Evolutionary conservation across 2,797 vertebrate genomes (phyloP).

Genomic region (Triplophysa yarkandensis): DNA sequence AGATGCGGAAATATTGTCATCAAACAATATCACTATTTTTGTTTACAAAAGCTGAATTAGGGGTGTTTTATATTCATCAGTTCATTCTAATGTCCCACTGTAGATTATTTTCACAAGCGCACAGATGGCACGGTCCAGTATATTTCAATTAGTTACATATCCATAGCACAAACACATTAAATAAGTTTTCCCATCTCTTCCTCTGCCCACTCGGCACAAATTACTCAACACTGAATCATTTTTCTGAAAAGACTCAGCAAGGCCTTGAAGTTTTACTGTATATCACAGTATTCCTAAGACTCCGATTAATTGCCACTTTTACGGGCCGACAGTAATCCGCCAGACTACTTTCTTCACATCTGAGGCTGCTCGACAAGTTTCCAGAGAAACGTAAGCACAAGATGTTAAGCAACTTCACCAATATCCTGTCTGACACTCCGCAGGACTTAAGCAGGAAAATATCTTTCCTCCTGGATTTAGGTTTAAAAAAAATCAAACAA

Average conservation of each 20-base stretch:
- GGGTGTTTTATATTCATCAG: not conserved
- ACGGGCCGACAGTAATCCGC: slow-evolving; percentile 77
- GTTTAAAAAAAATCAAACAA: slow-evolving; percentile 12
- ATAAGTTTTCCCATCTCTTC: slow-evolving; percentile 25
- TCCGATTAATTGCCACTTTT: slow-evolving; percentile 80
- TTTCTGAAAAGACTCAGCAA: slow-evolving; percentile 68
- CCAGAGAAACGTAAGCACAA: slow-evolving; percentile 45
- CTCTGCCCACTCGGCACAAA: slow-evolving; percentile 57
- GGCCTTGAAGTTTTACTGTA: slow-evolving; percentile 74
- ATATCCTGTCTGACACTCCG: slow-evolving; percentile 56
- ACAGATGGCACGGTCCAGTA: slow-evolving; percentile 26
- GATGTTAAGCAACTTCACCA: slow-evolving; percentile 57
- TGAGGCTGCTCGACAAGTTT: slow-evolving; percentile 54
- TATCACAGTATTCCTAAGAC: slow-evolving; percentile 66
- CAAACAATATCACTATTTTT: too few relatives aligned
- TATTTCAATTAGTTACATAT: slow-evolving; percentile 52
- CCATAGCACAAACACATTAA: slow-evolving; percentile 18
- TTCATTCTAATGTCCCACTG: slow-evolving; percentile 9
- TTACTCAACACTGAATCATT: slow-evolving; percentile 72
- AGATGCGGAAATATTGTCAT: too few relatives aligned
- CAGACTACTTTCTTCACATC: slow-evolving; percentile 70
- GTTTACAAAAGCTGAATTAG: too few relatives aligned
- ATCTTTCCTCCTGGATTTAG: slow-evolving; percentile 53
- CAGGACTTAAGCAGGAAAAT: slow-evolving; percentile 46
- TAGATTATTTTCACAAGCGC: slow-evolving; percentile 25